Evolutionary conservation across 2,797 vertebrate genomes (phyloP), one percentile per base, ranked within the genome.

Genomic region (Labroides dimidiatus): DNA sequence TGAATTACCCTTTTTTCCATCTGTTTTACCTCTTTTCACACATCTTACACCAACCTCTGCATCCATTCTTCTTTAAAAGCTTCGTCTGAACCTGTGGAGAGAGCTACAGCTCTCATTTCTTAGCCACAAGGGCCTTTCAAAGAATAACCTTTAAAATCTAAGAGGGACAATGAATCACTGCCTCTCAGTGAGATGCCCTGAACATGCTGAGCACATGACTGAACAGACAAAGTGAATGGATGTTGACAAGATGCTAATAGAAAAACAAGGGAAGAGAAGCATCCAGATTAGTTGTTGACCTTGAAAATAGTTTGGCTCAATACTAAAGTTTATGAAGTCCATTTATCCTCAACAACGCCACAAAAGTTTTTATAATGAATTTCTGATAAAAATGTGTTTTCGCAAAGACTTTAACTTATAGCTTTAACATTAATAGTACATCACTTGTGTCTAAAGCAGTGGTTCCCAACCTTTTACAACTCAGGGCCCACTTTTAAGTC

Each of bases 121-220:
- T 54, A 51, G 16, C 50, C 36, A 47, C 6, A 4, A 23, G 70
- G 70, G 30, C 48, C 19, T 65, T 72, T 70, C 16, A 65, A 72
- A 64, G 49, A 75, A 58, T 36, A 72, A 49, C 45, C 27, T 72
- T 82, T 72, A 45, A 71, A 71, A 69, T 70, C 8, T 30, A 57
- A 68, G 61, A 62, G 55, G 12, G 54, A 30, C 27, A 62, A 77
- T 70, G 36, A 72, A 65, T 74, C 66, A 47, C 50, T 14, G 33
- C 43, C 59, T 37, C 61, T 21, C 43, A 10, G 19, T 10, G 44
- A 78, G 64, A 69, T 39, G 20, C 19, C 10, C 20, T 24, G 37
- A 64, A 61, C 42, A 58, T 61, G 66, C 13, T 2, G 27, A 37
- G 64, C 48, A 63, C 13, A 16, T 47, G 0, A 4, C 30, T 51